These are phyloP conservation scores for Silurus lanzhouensis DNA, from an alignment of 2,797 vertebrate genomes.

Conservation along the genomic window DNA sequence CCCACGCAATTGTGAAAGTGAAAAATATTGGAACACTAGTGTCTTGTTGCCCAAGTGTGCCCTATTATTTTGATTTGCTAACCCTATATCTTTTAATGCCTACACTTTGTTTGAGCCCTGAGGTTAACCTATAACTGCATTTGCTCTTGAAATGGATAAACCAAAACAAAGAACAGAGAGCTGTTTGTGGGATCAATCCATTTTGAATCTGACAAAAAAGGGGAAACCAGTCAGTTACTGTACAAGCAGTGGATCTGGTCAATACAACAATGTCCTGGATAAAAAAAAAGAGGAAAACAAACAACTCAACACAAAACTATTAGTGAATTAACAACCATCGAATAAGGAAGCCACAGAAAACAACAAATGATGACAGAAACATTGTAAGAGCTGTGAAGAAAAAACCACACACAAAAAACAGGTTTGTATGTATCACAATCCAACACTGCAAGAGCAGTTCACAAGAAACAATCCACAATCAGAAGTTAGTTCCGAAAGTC, in stretches of 20 bases:
- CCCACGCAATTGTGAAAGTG: neutral
- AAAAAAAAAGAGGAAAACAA: neutral
- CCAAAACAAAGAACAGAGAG: neutral
- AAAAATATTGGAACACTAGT: neutral
- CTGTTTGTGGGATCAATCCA: neutral
- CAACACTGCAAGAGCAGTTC: neutral
- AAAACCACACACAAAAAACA: neutral
- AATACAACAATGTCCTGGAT: neutral
- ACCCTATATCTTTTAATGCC: neutral
- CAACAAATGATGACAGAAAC: too few relatives aligned
- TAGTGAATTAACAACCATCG: neutral
- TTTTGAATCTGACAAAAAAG: neutral
- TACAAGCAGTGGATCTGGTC: neutral
- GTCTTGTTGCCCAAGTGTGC: neutral
- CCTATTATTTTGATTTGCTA: neutral
- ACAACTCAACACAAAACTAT: neutral
- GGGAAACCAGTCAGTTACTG: neutral
- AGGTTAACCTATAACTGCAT: neutral
- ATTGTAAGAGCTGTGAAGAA: neutral
- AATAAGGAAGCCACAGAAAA: neutral
- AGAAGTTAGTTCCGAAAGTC: neutral
- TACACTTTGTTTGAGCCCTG: neutral
- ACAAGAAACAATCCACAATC: neutral
- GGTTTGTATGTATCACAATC: neutral
- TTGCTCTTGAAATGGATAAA: neutral